Conservation (phyloP, 2,888 invertebrate genomes). For the Eurois occulta region DNA sequence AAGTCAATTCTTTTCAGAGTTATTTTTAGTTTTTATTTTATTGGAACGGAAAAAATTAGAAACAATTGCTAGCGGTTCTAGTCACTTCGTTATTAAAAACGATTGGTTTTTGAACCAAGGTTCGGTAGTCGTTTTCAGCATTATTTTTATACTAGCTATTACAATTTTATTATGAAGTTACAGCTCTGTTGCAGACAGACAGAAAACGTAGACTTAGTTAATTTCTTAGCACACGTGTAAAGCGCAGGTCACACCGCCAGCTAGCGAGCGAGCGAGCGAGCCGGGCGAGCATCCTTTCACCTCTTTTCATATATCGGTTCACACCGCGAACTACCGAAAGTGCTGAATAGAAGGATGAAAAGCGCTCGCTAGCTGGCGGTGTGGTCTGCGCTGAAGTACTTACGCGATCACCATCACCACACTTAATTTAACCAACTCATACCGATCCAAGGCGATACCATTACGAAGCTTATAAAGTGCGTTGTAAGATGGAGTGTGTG, state of each 20-base stretch:
- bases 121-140: not conserved
- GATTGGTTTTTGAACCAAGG: not conserved
- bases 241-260: no score
- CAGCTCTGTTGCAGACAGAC: no score
- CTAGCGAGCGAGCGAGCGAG: no score
- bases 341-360: no score
- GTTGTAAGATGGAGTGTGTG: not conserved
- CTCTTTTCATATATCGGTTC: no score
- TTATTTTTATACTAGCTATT: not conserved
- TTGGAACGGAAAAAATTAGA: no score
- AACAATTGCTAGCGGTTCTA: not conserved
- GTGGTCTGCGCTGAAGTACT: no score
- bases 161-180: no score
- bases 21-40: conserved; percentile 1
- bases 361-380: no score
- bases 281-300: no score
- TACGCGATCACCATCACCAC: not conserved
- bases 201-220: not conserved
- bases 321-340: no score
- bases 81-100: not conserved
- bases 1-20: not conserved
- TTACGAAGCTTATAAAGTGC: not conserved
- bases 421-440: not conserved
- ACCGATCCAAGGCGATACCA: not conserved
- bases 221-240: not conserved